Evolutionary conservation across 2,888 invertebrate genomes (phyloP), one percentile per base, ranked within the genome.

Genomic region (Dryobotodes eremita): DNA sequence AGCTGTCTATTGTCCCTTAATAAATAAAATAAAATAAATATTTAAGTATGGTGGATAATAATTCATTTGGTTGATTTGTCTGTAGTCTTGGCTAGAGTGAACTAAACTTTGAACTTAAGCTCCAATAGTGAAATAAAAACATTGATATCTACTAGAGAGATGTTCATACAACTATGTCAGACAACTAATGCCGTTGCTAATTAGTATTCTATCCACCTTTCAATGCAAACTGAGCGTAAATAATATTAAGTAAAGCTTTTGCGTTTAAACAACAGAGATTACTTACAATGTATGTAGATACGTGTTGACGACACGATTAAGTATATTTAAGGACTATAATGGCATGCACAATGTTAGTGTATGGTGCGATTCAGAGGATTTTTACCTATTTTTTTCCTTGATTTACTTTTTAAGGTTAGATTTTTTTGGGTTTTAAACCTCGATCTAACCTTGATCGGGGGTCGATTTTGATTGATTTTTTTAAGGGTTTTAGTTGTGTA

Each of bases 301-400:
- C 74, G 81, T 81, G 86, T 82, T 82, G 82, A 79, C 42, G 82
- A 82, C 55, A 53, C 75, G 87, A 86, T 86, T 82, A 84, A 75
- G 79, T 87, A 69, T 86, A 82, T 84, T 87, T 86, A 87, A 82
- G 62, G 82, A 82, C 75, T 87, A 75, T 77, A 82, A 82, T 87
- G 57, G 79, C 61, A 71, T 82, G 77, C 79, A 82, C 79, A 77
- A 77, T 66, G 62, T 77, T 73, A 13, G 53, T 15, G 82, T 73
- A 13, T 85, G 86, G 86, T 71, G 20, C 17, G 59, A 85, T 46
- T 76, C 5, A 65, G 23, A 75, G 13, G 62, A 57, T 36, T 68
- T 64, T 55, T 11, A n/a, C 0, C 2, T 2, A 0, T 1, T 17
- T 17, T 17, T 17, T 66, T 20, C 5, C 5, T 26, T 26, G 11